phyloP scores from a whole-genome alignment of 2,113 vertebrate species.

The Rattus rattus region DNA sequence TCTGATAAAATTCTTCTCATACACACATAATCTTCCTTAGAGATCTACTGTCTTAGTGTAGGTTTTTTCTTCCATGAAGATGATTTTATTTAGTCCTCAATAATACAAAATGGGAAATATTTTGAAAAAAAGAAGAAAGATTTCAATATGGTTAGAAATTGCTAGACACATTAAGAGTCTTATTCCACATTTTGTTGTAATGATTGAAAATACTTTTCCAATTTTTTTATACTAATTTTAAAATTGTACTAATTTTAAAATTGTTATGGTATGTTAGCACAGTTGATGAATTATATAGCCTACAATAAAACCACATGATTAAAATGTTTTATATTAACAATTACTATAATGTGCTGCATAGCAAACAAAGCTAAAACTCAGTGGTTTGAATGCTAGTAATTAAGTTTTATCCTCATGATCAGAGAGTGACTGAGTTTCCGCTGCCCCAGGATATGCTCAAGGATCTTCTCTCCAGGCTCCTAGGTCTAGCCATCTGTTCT shows the following conservation, averaged over 20 bases:
- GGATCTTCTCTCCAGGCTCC: neutral
- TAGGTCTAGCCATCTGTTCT: neutral
- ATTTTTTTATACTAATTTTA: neutral
- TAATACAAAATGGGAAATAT: neutral
- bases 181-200: neutral
- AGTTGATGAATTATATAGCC: neutral
- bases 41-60: neutral
- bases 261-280: neutral
- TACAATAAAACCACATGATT: constrained; percentile 30
- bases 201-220: neutral
- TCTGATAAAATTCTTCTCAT: neutral
- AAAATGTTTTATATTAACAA: constrained; percentile 12
- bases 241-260: neutral
- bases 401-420: neutral
- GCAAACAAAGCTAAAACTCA: neutral
- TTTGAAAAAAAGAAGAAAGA: constrained; percentile 13
- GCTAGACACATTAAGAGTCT: neutral
- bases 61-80: neutral
- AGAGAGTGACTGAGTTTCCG: neutral
- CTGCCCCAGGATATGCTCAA: neutral
- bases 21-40: neutral
- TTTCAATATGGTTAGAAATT: neutral
- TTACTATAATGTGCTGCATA: neutral
- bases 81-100: neutral
- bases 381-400: neutral